phyloP scores from a whole-genome alignment of 1,140 invertebrate genomes.

The Helicoverpa zea region DNA sequence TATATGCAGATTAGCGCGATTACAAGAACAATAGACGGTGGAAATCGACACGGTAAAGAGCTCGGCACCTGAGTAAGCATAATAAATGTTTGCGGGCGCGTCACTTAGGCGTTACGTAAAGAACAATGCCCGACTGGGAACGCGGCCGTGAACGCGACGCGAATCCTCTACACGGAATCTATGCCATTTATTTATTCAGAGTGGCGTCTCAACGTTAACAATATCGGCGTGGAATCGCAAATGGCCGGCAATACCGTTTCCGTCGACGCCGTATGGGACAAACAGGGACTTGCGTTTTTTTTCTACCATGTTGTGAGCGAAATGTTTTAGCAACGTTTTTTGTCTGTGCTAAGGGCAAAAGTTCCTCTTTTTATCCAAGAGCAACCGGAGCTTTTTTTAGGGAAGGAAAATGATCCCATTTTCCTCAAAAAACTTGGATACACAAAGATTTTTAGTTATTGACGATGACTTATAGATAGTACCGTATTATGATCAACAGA shows the following conservation, averaged over 20 bases:
- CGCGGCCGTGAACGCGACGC: conserved; percentile 79
- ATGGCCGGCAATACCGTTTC: conserved; percentile 74
- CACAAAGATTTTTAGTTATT: too few species aligned
- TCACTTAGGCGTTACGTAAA: conserved; percentile 82
- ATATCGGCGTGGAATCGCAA: conserved; percentile 78
- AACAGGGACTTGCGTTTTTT: conserved; percentile 74
- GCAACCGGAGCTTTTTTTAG: too few species aligned
- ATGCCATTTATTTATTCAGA: conserved; percentile 79
- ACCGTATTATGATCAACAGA: too few species aligned
- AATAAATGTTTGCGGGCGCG: conserved; percentile 70
- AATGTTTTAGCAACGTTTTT: conserved; percentile 6
- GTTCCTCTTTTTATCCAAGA: too few species aligned
- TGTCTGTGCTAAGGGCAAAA: too few species aligned
- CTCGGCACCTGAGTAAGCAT: conserved; percentile 71
- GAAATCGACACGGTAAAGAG: conserved; percentile 78
- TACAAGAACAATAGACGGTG: conserved; percentile 77
- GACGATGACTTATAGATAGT: too few species aligned
- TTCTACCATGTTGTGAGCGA: conserved; percentile 46
- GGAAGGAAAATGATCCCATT: too few species aligned
- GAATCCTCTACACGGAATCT: conserved; percentile 70
- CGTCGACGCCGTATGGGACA: conserved; percentile 64
- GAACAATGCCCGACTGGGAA: conserved; percentile 82
- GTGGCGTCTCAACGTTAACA: conserved; percentile 72
- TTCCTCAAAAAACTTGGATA: too few species aligned
- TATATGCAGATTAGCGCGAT: conserved; percentile 67